Evolutionary conservation across 2,888 invertebrate genomes (phyloP), one percentile per base, ranked within the genome.

Genomic region (Torymus auratus): DNA sequence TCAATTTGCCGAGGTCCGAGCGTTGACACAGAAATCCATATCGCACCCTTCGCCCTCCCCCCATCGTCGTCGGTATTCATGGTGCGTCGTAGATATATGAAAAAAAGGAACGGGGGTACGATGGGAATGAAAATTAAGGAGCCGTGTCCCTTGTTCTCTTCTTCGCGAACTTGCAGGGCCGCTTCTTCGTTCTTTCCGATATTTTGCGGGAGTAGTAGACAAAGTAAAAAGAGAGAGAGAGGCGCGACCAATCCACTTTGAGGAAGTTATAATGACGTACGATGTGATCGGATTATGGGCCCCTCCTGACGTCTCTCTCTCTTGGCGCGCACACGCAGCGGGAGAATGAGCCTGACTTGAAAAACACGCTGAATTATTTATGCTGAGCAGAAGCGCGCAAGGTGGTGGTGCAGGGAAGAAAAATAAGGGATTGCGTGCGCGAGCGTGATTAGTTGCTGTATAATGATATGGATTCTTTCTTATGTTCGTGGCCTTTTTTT

Each of bases 91-190:
- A 10, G 23, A 13, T 23, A 15, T 20, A 60, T 60, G 52, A 72
- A 52, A 20, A 58, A 28, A 14, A 14, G 10, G 61, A 61, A 28
- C 14, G 53, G 20, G 50, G 14, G 12, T 55, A 50, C 72, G 56
- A 62, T 64, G 15, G 62, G 75, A 81, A 78, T 78, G 71, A 81
- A 81, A 81, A 81, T 78, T 81, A 78, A 78, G 81, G 73, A 67
- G 41, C 17, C 67, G 5, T 10, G 20, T 20, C 58, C n/a, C 56
- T 56, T 55, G 10, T 28, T 52, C 67, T 41, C 7, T 41, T 10
- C 41, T 41, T 41, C 28, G 7, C 41, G 41, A 41, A 41, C 41
- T 41, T 41, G 41, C n/a, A n/a, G n/a, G 41, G 41, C 41, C 41
- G 41, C 41, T 41, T 41, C 41, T 5, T 10, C 41, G 41, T 41